Base-by-base conservation (phyloP, 1,140 invertebrate genomes). In the Trachymyrmex septentrionalis region DNA sequence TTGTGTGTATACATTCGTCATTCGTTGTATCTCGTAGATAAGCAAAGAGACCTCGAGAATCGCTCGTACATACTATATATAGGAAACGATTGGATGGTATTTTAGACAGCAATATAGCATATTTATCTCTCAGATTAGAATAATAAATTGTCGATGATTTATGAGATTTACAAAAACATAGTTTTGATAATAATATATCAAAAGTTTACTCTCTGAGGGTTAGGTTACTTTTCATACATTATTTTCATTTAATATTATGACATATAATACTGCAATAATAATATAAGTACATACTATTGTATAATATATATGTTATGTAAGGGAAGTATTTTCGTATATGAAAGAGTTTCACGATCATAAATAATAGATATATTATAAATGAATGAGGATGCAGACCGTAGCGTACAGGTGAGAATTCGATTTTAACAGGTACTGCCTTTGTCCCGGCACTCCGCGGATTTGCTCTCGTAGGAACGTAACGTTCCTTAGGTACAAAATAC, bases 401-500 rank as follows among this genome's bases (percentile, higher is more conserved):
- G 19, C 19, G 48, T 34, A n/a, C 9, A 19, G 0, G 16, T 24
- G 24, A 67, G 1, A 34, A n/a, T 3, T 44, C 1, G n/a, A 80
- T 44, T 78, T 66, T 38, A 24, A 38, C 53, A 21, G 2, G 19
- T 24, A 44, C 3, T 38, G 21, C 50, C 67, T 38, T 7, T 48
- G 34, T 73, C 63, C 38, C 30, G 9, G 30, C 4, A 30, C 55
- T 59, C 24, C 12, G 5, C 34, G 5, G 64, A 66, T 48, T 59
- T 75, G 27, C 48, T 86, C 59, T 86, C 69, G 24, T 30, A 16
- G 34, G 6, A 88, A 77, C 66, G 48, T 66, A 85, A 85, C 38
- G 78, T 69, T 86, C 84, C 89, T 85, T 82, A 38, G 34, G 7
- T 38, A 75, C 63, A 63, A 82, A 90, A 90, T 85, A 86, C 82